Conservation (phyloP, 2,888 invertebrate genomes). For the Trisateles emortualis region DNA sequence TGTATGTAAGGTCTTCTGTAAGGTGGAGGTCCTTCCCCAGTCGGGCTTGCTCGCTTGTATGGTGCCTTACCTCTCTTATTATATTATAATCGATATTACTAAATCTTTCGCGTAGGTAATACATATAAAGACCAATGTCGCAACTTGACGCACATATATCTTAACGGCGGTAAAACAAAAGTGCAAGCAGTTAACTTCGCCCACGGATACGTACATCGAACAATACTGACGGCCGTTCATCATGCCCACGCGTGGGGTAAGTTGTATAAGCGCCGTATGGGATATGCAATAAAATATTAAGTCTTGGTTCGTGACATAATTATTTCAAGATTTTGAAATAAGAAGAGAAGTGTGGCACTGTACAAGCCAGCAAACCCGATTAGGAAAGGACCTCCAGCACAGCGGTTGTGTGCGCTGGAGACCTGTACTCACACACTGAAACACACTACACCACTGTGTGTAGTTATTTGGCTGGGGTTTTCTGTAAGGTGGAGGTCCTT, state of each 20-base stretch:
- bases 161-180: conserved; percentile 12
- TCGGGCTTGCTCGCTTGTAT: no score
- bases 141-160: conserved; percentile 5
- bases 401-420: no score
- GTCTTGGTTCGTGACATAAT: neutral
- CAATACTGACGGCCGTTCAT: neutral
- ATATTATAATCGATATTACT: neutral
- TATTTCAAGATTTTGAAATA: neutral
- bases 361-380: no score
- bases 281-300: neutral
- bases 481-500: no score
- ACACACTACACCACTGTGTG: no score
- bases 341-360: no score
- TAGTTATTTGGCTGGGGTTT: no score
- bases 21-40: no score
- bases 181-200: conserved; percentile 13
- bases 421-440: no score
- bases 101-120: neutral
- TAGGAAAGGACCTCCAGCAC: no score
- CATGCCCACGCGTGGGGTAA: conserved; percentile 14
- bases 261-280: neutral
- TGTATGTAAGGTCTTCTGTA: no score
- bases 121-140: conserved; percentile 3
- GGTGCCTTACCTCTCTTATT: no score
- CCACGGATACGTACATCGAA: neutral